Evolutionary conservation across 2,888 invertebrate species (phyloP), one percentile per base, ranked within the genome.

Genomic region (Bursaphelenchus okinawaensis): DNA sequence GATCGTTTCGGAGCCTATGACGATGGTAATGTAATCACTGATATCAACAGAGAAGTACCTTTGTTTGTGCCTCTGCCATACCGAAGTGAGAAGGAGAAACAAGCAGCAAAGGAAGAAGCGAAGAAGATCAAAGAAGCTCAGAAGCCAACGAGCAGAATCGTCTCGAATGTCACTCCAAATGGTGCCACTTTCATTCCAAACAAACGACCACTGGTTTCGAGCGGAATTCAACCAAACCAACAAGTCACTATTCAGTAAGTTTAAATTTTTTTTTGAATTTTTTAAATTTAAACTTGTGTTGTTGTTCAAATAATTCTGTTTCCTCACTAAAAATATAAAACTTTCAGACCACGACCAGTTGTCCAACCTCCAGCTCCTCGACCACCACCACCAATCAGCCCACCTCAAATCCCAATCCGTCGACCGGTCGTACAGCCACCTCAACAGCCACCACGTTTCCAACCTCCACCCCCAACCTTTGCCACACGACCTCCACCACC

Each of bases 41-140:
- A 50, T 24, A 56, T 77, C 24, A 67, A 74, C 20, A 66, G 70
- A 78, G 77, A 80, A 68, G 72, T 71, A 57, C 68, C 74, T 19
- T 69, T 80, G 4, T 80, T 80, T 65, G 74, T 80, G 23, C 79
- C 80, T 16, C 70, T 71, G 24, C 75, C 75, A 19, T 80, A 80
- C 64, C 60, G 79, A 40, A 80, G 78, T n/a, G 77, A 75, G 22
- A n/a, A 60, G 29, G 62, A 26, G 4, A 59, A 62, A 24, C 58
- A 61, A 22, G 63, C 58, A 20, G 60, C 60, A 12, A 62, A 61
- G 20, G 24, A 59, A 63, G 59, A 28, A 12, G 24, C 54, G 6
- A 24, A 54, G 54, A 54, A 19, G 19, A 54, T 54, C 2, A 54
- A 24, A 19, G 54, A 22, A 54, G 54, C 54, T 16, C 24, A 54